Evolutionary conservation across 2,113 vertebrate genomes (phyloP), one percentile per base, ranked within the genome.

Genomic region (Mola mola): DNA sequence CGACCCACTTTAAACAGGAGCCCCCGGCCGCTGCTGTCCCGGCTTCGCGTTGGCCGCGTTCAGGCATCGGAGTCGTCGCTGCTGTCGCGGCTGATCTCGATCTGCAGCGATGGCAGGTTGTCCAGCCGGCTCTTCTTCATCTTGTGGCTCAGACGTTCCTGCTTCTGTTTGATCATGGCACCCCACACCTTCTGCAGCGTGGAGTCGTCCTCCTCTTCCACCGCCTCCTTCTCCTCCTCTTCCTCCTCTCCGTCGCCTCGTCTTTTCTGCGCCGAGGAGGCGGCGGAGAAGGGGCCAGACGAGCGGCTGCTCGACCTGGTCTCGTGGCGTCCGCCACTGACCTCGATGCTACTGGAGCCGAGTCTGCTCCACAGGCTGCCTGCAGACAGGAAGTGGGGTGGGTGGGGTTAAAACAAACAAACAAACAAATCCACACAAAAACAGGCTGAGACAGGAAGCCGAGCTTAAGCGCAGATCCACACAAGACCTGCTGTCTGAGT

Each of bases 81-180:
- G 93, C 96, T 97, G 82, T 99, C 96, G 22, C 94, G 91, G 91
- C 97, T 98, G 90, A 98, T 98, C 90, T 99, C 96, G 6, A 98
- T 99, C 83, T 99, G 97, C 72, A 99, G 92, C 0, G 96, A 98
- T 0, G 97, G 96, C 68, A 98, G 92, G 89, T 95, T 93, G 91
- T 98, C 97, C 83, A 99, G 88, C 0, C 96, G 93, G 76, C 96
- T 97, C 90, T 97, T 98, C 90, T 98, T 98, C 82, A 95, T 68
- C 91, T 74, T 93, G 93, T 84, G 94, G 81, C 86, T 64, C 47
- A 81, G 41, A 6, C 94, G 91, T 86, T 98, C 94, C 79, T 88
- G 86, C 9, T 99, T 99, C 82, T 97, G 93, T 87, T 96, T 96
- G 78, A 99, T 98, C 87, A 98, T 93, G 82, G 95, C 95, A 17